These are phyloP conservation scores for Mellivora capensis DNA, from an alignment of 2,113 vertebrate genomes.

Conservation along the genomic window DNA sequence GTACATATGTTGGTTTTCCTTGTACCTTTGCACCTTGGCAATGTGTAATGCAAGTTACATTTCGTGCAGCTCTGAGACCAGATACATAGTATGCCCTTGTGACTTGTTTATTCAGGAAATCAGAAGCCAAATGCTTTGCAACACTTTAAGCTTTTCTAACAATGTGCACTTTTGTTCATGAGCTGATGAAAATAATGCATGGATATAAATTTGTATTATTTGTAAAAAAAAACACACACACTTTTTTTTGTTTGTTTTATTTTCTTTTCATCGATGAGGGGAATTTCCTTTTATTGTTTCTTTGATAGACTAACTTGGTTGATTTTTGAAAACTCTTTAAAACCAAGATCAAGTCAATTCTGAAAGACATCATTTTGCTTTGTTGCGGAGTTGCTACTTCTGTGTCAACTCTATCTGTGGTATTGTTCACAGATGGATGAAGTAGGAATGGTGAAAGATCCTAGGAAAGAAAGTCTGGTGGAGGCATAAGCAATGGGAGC, in stretches of 20 bases:
- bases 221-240: slow-evolving; percentile 39
- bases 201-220: slow-evolving; percentile 64
- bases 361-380: slow-evolving; percentile 36
- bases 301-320: background rate
- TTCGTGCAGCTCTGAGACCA: slow-evolving; percentile 65
- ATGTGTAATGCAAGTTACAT: slow-evolving; percentile 72
- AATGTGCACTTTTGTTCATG: slow-evolving; percentile 64
- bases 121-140: slow-evolving; percentile 65
- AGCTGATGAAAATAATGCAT: slow-evolving; percentile 69
- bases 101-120: slow-evolving; percentile 76
- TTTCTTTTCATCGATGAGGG: slow-evolving; percentile 45
- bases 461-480: slow-evolving; percentile 30
- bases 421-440: slow-evolving; percentile 3
- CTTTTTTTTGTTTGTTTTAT: slow-evolving; percentile 57
- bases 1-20: slow-evolving; percentile 73
- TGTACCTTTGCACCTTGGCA: slow-evolving; percentile 62
- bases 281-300: background rate
- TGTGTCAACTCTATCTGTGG: slow-evolving; percentile 27
- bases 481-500: background rate
- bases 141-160: slow-evolving; percentile 49
- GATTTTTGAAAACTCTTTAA: slow-evolving; percentile 59
- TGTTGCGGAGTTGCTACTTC: slow-evolving; percentile 55
- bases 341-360: slow-evolving; percentile 34
- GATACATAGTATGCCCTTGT: slow-evolving; percentile 38
- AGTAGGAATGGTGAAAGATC: background rate